phyloP scores from a whole-genome alignment of 2,888 invertebrate species.

The Chloroclystis v-ata region DNA sequence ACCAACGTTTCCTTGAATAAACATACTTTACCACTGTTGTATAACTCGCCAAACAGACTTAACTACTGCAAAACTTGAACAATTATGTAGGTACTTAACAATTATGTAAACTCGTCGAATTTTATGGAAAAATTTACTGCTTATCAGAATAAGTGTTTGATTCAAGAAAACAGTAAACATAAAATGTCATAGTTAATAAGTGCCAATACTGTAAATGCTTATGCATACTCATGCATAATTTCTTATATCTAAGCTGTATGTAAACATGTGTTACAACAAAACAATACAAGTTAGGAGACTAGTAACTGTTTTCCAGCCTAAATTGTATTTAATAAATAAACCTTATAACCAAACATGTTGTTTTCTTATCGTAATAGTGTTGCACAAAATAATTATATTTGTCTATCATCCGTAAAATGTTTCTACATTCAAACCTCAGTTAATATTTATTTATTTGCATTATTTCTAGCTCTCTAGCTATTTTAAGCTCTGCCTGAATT shows the following conservation, averaged over 20 bases:
- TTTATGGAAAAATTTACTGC: too few species aligned
- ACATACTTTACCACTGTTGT: too few species aligned
- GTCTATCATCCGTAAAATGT: background rate
- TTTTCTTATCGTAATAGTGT: slow-evolving; percentile 9
- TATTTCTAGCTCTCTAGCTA: too few species aligned
- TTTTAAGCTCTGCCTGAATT: too few species aligned
- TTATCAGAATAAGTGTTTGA: too few species aligned
- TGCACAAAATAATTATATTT: slow-evolving; percentile 17
- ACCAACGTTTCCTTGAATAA: too few species aligned
- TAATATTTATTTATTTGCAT: too few species aligned
- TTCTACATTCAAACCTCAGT: too few species aligned
- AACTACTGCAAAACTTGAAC: too few species aligned
- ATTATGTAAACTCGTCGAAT: too few species aligned
- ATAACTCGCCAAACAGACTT: too few species aligned
- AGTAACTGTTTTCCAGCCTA: slow-evolving; percentile 37
- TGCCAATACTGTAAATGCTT: slow-evolving; percentile 3
- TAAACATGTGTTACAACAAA: slow-evolving; percentile 10
- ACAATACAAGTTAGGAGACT: slow-evolving; percentile 37
- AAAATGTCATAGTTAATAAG: background rate
- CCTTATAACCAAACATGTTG: slow-evolving; percentile 9
- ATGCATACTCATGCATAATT: slow-evolving; percentile 8
- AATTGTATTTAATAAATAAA: slow-evolving; percentile 41
- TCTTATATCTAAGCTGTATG: slow-evolving; percentile 3
- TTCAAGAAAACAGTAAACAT: background rate
- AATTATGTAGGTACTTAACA: too few species aligned